These are phyloP conservation scores for Monochamus saltuarius DNA, from an alignment of 1,140 invertebrate genomes.

Conservation along the genomic window DNA sequence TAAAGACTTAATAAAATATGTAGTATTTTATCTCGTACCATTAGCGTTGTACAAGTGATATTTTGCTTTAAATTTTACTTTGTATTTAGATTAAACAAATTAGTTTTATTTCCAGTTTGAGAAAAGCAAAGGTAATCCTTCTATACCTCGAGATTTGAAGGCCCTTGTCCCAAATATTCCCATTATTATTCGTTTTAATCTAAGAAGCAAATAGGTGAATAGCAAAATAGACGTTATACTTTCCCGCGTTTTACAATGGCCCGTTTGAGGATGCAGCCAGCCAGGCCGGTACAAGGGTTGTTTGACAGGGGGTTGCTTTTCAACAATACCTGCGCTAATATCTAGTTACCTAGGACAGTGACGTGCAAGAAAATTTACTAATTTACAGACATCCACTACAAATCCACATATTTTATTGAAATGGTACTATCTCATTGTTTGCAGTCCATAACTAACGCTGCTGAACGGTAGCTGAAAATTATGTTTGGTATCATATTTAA, in stretches of 20 bases:
- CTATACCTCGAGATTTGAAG: background rate
- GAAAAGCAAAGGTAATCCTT: too few species aligned
- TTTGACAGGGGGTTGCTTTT: constrained; percentile 31
- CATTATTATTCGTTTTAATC: constrained; percentile 2
- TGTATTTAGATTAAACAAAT: too few species aligned
- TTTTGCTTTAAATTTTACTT: too few species aligned
- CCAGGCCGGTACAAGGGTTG: constrained; percentile 29
- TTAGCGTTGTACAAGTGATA: too few species aligned
- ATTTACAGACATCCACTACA: background rate
- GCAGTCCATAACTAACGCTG: too few species aligned
- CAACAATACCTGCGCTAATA: constrained; percentile 27
- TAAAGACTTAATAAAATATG: too few species aligned
- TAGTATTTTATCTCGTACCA: too few species aligned
- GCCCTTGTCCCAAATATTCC: constrained; percentile 7
- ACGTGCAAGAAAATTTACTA: constrained; percentile 17
- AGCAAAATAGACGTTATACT: constrained; percentile 31
- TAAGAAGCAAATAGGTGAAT: constrained; percentile 21
- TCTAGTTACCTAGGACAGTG: constrained; percentile 34
- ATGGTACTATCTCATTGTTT: too few species aligned
- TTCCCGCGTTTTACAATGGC: constrained; percentile 40
- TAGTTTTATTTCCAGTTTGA: too few species aligned
- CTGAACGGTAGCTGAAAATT: too few species aligned
- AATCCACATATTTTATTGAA: too few species aligned
- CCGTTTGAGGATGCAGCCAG: constrained; percentile 37
- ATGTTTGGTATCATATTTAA: too few species aligned